A percentile compares a stretch with the other conserved stretches of the same genome.
Evolutionary conservation across 2,797 vertebrate species (phyloP).

Genomic region (Sorex maritimensis): DNA sequence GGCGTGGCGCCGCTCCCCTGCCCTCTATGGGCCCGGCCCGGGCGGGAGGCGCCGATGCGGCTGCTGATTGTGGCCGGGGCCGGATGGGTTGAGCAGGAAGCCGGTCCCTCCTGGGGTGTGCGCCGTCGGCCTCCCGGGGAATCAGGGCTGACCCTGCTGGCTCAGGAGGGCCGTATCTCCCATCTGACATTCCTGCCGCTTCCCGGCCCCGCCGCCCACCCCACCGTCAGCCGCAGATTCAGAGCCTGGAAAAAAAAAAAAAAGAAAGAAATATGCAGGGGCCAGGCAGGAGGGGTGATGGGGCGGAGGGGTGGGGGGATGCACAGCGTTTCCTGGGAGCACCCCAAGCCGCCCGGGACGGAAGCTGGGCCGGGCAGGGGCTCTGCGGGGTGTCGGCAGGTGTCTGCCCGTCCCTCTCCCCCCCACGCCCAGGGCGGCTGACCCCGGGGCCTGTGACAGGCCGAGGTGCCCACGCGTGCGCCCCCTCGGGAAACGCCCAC

Average conservation of each 20-base stretch:
- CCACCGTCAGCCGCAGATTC: not conserved
- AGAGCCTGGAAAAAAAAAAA: slow-evolving; percentile 1
- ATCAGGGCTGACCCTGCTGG: not conserved
- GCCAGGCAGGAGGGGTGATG: no score
- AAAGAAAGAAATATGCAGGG: not conserved
- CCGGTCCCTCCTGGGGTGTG: not conserved
- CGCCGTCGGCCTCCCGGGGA: not conserved
- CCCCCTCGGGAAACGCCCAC: not conserved
- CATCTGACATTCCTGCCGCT: slow-evolving; percentile 36
- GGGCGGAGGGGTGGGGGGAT: no score
- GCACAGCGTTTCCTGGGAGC: no score
- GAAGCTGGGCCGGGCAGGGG: not conserved
- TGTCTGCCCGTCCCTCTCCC: not conserved
- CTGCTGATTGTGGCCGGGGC: not conserved
- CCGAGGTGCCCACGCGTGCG: not conserved
- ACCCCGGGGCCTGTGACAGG: not conserved
- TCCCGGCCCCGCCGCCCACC: no score
- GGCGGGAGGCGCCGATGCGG: not conserved
- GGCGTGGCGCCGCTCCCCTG: not conserved
- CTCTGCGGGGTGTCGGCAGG: not conserved
- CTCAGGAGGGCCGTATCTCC: slow-evolving; percentile 21
- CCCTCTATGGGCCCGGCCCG: not conserved
- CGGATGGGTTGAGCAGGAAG: no score
- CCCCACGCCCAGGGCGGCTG: not conserved
- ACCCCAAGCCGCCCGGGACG: no score